phyloP scores from a whole-genome alignment of 2,888 invertebrate species.

The Ormyrus rosae region DNA sequence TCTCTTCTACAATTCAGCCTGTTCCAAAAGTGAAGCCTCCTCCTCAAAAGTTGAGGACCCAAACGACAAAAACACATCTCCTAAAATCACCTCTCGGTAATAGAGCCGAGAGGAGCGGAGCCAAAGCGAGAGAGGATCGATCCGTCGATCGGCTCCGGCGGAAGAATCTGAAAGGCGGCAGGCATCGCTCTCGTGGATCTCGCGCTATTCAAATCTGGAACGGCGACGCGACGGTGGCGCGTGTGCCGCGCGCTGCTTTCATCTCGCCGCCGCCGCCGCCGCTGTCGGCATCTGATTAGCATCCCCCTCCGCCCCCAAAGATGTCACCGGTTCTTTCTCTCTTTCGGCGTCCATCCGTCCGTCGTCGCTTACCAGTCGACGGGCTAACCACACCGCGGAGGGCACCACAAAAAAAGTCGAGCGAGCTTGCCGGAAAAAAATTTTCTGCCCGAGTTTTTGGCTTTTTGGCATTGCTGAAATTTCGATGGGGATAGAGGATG shows the following conservation, averaged over 20 bases:
- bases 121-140: slow-evolving; percentile 35
- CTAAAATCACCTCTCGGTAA: not conserved
- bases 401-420: too few relatives aligned
- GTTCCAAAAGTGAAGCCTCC: slow-evolving; percentile 16
- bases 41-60: not conserved
- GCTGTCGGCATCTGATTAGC: slow-evolving; percentile 75
- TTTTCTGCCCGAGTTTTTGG: too few relatives aligned
- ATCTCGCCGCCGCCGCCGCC: slow-evolving; percentile 67
- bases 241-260: slow-evolving; percentile 72
- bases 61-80: not conserved
- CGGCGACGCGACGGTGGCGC: slow-evolving; percentile 64
- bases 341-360: too few relatives aligned
- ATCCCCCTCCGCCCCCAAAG: slow-evolving; percentile 63
- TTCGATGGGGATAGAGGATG: too few relatives aligned
- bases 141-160: slow-evolving; percentile 34
- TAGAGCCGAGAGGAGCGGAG: slow-evolving; percentile 1
- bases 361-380: too few relatives aligned
- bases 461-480: too few relatives aligned
- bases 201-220: slow-evolving; percentile 71
- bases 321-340: too few relatives aligned
- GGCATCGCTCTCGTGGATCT: slow-evolving; percentile 47
- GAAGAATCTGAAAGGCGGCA: not conserved
- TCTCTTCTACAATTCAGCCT: too few relatives aligned
- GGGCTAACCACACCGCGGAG: too few relatives aligned
- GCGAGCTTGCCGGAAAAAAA: too few relatives aligned